Evolutionary conservation across 1,140 invertebrate genomes (phyloP), one percentile per base, ranked within the genome.

Genomic region (Musca vetustissima): DNA sequence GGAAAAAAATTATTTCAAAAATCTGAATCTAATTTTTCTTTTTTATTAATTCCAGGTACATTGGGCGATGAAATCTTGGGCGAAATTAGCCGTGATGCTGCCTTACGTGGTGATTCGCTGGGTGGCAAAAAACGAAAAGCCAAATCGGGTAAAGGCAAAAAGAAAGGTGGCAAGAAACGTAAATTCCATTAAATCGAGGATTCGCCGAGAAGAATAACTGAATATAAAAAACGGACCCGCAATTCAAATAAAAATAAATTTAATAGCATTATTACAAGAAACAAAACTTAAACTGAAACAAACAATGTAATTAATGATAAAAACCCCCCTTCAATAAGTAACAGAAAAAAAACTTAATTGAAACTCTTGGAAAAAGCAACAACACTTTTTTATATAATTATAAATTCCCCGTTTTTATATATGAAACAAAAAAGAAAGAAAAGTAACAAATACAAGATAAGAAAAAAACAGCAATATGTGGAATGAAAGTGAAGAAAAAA

Each of bases 51-150:
- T 43, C 36, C 36, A 82, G 80, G 78, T 11, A 87, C 86, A 71
- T 84, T 97, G 66, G 93, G 92, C 65, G 88, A 92, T 82, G 93
- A 96, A 85, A 86, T 95, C 21, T 92, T 92, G 71, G 88, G 87
- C 24, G 85, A 86, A 70, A 84, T 84, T 22, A 83, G 80, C 66
- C 80, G 81, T 19, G 79, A 81, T 53, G 74, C 79, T 0, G 71
- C 75, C 15, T 65, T 79, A 70, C 74, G 85, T 19, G 83, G 81
- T 3, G 82, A 79, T 61, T 74, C 80, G 55, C 75, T 74, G 36
- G 36, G 52, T 19, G 77, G 75, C 49, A 83, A 85, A 75, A 84
- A 83, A 70, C 84, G 84, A 72, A 86, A 87, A 73, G 77, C 77
- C 68, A 86, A 85, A 74, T 73, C 76, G 36, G 84, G 84, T 71